Base-by-base conservation (phyloP, 2,797 vertebrate species). In the Myioborus melanocephalus region DNA sequence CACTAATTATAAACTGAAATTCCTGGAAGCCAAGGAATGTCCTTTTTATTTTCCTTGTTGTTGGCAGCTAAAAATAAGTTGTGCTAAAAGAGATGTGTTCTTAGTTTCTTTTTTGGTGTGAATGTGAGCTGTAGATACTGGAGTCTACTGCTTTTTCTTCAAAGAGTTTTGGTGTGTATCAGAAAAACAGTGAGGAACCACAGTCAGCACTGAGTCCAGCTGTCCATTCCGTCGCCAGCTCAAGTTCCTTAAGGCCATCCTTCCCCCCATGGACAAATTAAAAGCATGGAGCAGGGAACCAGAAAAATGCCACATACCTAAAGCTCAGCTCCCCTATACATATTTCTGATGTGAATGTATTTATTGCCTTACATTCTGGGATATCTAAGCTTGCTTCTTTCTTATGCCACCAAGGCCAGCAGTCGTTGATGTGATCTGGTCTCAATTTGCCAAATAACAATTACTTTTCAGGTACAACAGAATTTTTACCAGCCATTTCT, bases 1-100 rank as follows among this genome's bases (percentile, higher is more conserved):
- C 19, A 11, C 11, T 71, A 81, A 81, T 65, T 69, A 47, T 18
- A 28, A 78, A 71, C 39, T 16, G 43, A 75, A 69, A 83, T 69
- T 91, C 77, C 35, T 65, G 47, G 65, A 81, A 90, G 53, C 15
- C 68, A 44, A 39, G 9, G 20, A 55, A 68, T 78, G 8, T 9
- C 22, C 41, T 70, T 84, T 73, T 59, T 50, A 22, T 76, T 81
- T 84, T 89, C 13, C 9, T 3, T 66, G 24, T 47, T 69, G 39
- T 63, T 79, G 68, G 80, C 52, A 70, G 30, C 32, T 52, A 82
- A 52, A 81, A 79, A 60, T 71, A 89, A 68, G 26, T 35, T 90
- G 39, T 1, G 26, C n/a, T 50, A 30, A 35, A 73, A 77, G 16
- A 19, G 57, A 7, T 24, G 14, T 2, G 2, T 39, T 60, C n/a